Base-by-base conservation (phyloP, 2,888 invertebrate genomes). In the Pyrocoelia pectoralis region DNA sequence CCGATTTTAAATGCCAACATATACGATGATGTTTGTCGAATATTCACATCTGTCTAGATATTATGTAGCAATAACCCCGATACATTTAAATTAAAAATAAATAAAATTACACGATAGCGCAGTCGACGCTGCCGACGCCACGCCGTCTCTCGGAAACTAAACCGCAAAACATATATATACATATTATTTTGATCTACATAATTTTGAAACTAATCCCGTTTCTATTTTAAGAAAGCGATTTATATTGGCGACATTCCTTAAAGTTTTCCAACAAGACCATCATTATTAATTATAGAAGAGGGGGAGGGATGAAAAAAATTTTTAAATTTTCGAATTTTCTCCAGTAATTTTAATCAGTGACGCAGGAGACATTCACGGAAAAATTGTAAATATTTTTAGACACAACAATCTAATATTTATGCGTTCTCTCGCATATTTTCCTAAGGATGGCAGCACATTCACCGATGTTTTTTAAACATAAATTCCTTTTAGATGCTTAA, bases 361-460 rank as follows among this genome's bases (percentile, higher is more conserved):
- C 76, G 77, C 73, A 76, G 74, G 71, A 69, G 68, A 72, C 72
- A 70, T 77, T 77, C 76, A 74, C 72, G 72, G 76, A 76, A 78
- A 76, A 72, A 73, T 74, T 76, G 76, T 77, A 78, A 79, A 79
- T 78, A 79, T 78, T 77, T 79, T 77, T 77, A 77, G 79, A 76
- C 74, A 74, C 73, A 76, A 67, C 77, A 77, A 76, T 75, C 76
- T 74, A 78, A 76, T 78, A 79, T 77, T 77, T 77, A 66, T 64
- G 68, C 74, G 74, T 74, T 72, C 68, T 65, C 81, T 82, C 81
- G 83, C 85, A 83, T 85, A 83, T 83, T 84, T 85, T 77, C 84
- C 81, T 77, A 79, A 79, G 84, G 88, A 85, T 83, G 82, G 88
- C 88, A 85, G 84, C 84, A 84, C 84, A 72, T 69, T 70, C 73